phyloP scores from a whole-genome alignment of 2,888 invertebrate genomes.

The Zhuqinia jingwanae region DNA sequence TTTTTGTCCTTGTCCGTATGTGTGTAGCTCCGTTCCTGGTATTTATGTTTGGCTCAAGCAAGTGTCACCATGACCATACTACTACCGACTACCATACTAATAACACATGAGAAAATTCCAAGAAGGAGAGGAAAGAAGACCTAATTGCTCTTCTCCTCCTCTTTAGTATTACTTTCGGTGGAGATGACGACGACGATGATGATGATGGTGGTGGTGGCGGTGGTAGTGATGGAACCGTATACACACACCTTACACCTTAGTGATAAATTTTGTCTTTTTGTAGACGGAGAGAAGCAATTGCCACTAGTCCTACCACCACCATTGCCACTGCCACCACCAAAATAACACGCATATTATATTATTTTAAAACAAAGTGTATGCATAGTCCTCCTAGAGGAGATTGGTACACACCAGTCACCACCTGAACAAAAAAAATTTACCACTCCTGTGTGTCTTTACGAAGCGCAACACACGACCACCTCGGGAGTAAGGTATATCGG shows the following conservation, averaged over 20 bases:
- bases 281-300: slow-evolving; percentile 21
- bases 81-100: too few species aligned
- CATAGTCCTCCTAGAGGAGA: too few species aligned
- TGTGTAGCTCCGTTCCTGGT: neutral
- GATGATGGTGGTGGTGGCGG: too few species aligned
- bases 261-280: too few species aligned
- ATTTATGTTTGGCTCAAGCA: slow-evolving; percentile 41
- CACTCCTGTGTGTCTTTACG: too few species aligned
- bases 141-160: slow-evolving; percentile 58
- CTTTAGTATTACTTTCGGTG: too few species aligned
- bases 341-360: too few species aligned
- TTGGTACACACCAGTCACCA: slow-evolving; percentile 59
- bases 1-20: slow-evolving; percentile 4
- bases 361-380: too few species aligned
- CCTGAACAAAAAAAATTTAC: too few species aligned
- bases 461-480: slow-evolving; percentile 54
- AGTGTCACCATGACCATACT: slow-evolving; percentile 49
- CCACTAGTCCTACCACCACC: slow-evolving; percentile 42
- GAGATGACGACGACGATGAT: too few species aligned
- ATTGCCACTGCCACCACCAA: too few species aligned
- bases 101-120: slow-evolving; percentile 52
- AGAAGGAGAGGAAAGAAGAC: slow-evolving; percentile 55
- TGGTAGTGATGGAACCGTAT: too few species aligned
- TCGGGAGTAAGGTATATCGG: neutral
- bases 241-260: neutral